A percentile compares a stretch with the other conserved stretches of the same genome.
phyloP scores from a whole-genome alignment of 1,140 invertebrate genomes.

The Gonatopus flavifemur region DNA sequence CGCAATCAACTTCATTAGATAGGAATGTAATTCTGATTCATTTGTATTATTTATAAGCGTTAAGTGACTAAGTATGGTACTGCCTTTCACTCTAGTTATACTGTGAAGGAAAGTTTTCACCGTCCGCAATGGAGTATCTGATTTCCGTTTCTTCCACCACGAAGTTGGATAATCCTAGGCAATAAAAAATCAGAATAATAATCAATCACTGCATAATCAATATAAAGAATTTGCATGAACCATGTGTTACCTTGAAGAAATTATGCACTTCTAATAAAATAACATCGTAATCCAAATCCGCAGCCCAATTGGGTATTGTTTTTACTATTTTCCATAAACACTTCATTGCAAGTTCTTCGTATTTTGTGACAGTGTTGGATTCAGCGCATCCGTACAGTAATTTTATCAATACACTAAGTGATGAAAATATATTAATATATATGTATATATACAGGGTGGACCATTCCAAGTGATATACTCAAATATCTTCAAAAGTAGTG shows the following conservation, averaged over 20 bases:
- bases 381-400: slow-evolving; percentile 74
- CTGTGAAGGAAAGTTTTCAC: slow-evolving; percentile 90
- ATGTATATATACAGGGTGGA: too few species aligned
- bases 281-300: slow-evolving; percentile 77
- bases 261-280: slow-evolving; percentile 82
- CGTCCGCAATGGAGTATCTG: slow-evolving; percentile 81
- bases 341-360: slow-evolving; percentile 82
- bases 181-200: slow-evolving; percentile 21
- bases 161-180: slow-evolving; percentile 74
- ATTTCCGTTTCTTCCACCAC: slow-evolving; percentile 75
- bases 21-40: slow-evolving; percentile 80
- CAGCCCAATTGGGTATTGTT: slow-evolving; percentile 73
- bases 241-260: slow-evolving; percentile 68
- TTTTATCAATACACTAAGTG: slow-evolving; percentile 74
- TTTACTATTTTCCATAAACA: slow-evolving; percentile 86
- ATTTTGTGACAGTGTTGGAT: slow-evolving; percentile 68
- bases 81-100: slow-evolving; percentile 76
- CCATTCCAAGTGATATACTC: too few species aligned
- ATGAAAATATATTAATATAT: slow-evolving; percentile 36
- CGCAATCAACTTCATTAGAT: slow-evolving; percentile 77
- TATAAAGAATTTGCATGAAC: neutral
- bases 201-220: neutral
- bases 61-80: slow-evolving; percentile 75
- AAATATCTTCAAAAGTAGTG: slow-evolving; percentile 1
- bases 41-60: slow-evolving; percentile 76